Percentiles rank a stretch among this genome's conserved stretches.
Evolutionary conservation across 2,888 invertebrate genomes (phyloP).

Genomic region (Buathra laborator): DNA sequence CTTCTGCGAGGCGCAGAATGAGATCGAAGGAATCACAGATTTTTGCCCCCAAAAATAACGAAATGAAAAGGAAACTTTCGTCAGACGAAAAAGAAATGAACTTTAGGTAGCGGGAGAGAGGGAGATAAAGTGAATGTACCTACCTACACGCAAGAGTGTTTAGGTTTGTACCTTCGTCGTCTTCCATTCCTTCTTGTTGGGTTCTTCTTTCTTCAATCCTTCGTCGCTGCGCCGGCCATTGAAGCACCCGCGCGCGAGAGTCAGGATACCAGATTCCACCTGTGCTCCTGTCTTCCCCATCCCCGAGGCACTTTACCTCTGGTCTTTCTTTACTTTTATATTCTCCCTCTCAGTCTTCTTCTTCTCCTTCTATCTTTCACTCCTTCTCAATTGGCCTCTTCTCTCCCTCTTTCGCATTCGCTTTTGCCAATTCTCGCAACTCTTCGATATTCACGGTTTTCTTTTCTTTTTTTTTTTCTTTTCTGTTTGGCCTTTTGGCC

Average conservation of each 20-base stretch:
- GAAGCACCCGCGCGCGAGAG: slow-evolving; percentile 68
- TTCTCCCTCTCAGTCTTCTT: slow-evolving; percentile 28
- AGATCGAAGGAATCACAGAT: slow-evolving; percentile 43
- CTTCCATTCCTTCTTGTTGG: slow-evolving; percentile 47
- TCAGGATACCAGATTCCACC: slow-evolving; percentile 83
- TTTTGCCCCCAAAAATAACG: slow-evolving; percentile 53
- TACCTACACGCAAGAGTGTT: slow-evolving; percentile 82
- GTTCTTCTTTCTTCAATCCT: slow-evolving; percentile 63
- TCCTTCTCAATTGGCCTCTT: slow-evolving; percentile 23
- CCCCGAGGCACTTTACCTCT: slow-evolving; percentile 70
- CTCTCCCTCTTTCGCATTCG: slow-evolving; percentile 38
- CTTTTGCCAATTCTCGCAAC: slow-evolving; percentile 67
- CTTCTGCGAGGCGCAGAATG: slow-evolving; percentile 39
- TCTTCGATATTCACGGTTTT: slow-evolving; percentile 60
- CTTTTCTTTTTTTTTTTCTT: slow-evolving; percentile 52
- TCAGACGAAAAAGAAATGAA: slow-evolving; percentile 70
- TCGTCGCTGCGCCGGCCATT: slow-evolving; percentile 67
- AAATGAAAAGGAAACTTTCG: slow-evolving; percentile 17
- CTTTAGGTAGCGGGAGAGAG: slow-evolving; percentile 44
- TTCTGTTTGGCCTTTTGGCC: slow-evolving; percentile 33
- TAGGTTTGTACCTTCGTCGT: slow-evolving; percentile 74
- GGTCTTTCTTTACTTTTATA: slow-evolving; percentile 5
- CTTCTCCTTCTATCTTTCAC: slow-evolving; percentile 2
- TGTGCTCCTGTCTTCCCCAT: slow-evolving; percentile 80
- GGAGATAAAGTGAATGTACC: slow-evolving; percentile 34